Conservation (phyloP, 1,140 invertebrate genomes). For the Neotoxoptera formosana region DNA sequence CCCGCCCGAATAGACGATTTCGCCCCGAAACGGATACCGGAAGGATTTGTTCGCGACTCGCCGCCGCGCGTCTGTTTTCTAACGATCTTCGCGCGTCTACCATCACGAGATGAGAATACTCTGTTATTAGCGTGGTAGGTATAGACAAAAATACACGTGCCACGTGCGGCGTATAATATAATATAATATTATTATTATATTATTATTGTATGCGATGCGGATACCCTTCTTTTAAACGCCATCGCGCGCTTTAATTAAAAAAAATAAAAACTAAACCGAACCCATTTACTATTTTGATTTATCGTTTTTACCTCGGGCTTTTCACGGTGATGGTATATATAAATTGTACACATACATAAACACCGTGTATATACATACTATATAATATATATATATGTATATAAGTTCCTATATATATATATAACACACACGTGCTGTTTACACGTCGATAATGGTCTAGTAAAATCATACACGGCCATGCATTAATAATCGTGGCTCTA, state of each 20-base stretch:
- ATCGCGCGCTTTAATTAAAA: conserved; percentile 13
- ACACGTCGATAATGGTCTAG: conserved; percentile 24
- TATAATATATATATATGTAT: too few relatives aligned
- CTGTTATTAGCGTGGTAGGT: not conserved
- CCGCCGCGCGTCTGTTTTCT: not conserved
- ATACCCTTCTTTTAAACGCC: not conserved
- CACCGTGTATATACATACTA: not conserved
- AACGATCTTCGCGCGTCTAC: not conserved
- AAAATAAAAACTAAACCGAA: conserved; percentile 2
- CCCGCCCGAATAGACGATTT: not conserved
- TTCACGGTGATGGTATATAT: not conserved
- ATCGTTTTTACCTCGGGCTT: conserved; percentile 30
- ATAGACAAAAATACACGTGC: not conserved
- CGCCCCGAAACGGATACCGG: not conserved
- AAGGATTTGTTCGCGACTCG: conserved; percentile 12
- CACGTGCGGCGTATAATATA: not conserved
- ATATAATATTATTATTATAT: not conserved
- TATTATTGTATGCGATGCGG: not conserved
- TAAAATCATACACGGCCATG: not conserved
- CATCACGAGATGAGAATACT: not conserved
- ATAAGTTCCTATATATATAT: too few relatives aligned
- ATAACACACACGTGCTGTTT: not conserved
- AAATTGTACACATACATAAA: not conserved
- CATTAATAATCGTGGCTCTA: conserved; percentile 38
- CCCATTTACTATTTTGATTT: conserved; percentile 26